Conservation (phyloP, 37 sponge, comb jelly and placozoan species). For the Dysidea cf. avara region DNA sequence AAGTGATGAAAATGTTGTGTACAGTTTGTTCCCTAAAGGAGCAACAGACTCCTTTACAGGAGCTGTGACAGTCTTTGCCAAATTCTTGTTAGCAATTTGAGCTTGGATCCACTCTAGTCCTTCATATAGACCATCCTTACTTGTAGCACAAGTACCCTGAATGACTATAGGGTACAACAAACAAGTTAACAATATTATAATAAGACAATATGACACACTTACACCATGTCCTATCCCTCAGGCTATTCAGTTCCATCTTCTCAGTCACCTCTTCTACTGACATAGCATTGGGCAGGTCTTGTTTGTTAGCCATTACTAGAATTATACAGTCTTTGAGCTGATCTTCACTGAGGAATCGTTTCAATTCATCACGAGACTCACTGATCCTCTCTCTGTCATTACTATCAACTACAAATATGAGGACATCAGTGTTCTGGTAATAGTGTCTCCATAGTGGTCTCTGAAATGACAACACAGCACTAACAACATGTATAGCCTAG, state of each 20-base stretch:
- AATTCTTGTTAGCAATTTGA: conserved; percentile 23
- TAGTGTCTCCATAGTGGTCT: conserved; percentile 88
- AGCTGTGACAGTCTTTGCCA: conserved; percentile 42
- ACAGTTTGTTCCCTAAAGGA: no score
- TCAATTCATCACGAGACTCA: conserved; percentile 62
- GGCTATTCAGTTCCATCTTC: conserved; percentile 51
- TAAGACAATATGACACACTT: no score
- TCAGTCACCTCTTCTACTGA: conserved; percentile 46
- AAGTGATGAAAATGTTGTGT: no score
- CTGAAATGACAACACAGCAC: conserved; percentile 19
- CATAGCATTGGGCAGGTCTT: conserved; percentile 90
- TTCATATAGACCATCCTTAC: conserved; percentile 80
- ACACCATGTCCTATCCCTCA: conserved; percentile 63
- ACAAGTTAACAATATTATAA: no score
- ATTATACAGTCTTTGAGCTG: conserved; percentile 45
- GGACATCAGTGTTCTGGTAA: conserved; percentile 70
- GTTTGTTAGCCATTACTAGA: conserved; percentile 90
- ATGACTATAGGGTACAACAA: no score
- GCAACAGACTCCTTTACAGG: conserved; percentile 36
- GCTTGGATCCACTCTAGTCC: conserved; percentile 63
- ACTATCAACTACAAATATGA: conserved; percentile 88
- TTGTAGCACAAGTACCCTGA: conserved; percentile 68
- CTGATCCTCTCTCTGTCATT: conserved; percentile 81
- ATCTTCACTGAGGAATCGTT: conserved; percentile 52
- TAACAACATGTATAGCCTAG: no score